A percentile compares a stretch with the other conserved stretches of the same genome.
Evolutionary conservation across 2,797 vertebrate genomes (phyloP).

Genomic region (Anableps anableps): DNA sequence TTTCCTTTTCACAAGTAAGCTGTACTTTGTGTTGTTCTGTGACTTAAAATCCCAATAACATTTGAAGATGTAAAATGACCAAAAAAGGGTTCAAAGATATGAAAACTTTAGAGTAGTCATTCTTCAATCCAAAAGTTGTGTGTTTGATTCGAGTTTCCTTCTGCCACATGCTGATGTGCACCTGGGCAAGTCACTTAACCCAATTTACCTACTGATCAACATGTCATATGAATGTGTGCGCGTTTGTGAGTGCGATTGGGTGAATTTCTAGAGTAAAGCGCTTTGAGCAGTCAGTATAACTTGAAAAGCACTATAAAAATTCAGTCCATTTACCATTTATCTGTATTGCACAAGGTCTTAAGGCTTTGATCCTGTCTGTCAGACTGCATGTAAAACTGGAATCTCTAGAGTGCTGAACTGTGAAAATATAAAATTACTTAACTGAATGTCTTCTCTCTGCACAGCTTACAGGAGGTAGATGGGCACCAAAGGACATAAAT

Average conservation of each 20-base stretch:
- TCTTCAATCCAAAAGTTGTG: not conserved
- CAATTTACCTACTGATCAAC: not conserved
- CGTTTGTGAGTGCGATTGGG: not conserved
- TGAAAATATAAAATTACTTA: slow-evolving; percentile 5
- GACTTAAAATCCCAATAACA: not conserved
- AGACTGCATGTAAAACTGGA: not conserved
- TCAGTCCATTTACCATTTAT: not conserved
- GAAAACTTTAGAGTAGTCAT: not conserved
- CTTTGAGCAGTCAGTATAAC: not conserved
- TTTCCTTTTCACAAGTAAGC: not conserved
- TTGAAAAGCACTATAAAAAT: not conserved
- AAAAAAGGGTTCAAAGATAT: not conserved
- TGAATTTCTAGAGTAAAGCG: not conserved
- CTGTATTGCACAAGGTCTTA: not conserved
- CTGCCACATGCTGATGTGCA: not conserved
- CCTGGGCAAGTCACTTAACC: not conserved
- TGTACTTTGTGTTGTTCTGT: not conserved
- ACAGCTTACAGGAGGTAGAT: not conserved
- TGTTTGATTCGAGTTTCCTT: not conserved
- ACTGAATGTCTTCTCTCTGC: not conserved
- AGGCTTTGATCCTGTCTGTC: not conserved
- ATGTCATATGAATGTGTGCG: not conserved
- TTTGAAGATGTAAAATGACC: not conserved
- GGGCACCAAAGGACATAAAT: slow-evolving; percentile 1
- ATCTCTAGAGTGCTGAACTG: not conserved